Base-by-base conservation (phyloP, 2,888 invertebrate genomes). In the Polydrusus pterygomalis region DNA sequence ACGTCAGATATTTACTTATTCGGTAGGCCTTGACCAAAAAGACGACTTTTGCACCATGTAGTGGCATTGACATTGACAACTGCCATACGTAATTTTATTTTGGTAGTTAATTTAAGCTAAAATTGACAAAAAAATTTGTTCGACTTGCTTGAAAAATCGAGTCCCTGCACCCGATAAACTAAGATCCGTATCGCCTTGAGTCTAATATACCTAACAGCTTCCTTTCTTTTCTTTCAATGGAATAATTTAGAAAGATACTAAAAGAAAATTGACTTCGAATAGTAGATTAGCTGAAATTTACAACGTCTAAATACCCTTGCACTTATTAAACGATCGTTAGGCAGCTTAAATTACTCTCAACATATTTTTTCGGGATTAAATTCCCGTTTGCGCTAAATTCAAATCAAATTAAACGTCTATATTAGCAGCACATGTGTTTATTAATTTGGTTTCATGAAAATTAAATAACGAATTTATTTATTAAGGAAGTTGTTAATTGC, bases 251-350 rank as follows among this genome's bases (percentile, higher is more conserved):
- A 13, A n/a, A 11, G 43, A 43, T 43, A 43, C 43, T 43, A 43
- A 43, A 43, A 43, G 43, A 43, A n/a, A 43, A 43, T 43, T 43
- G 43, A 43, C 43, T 68, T 62, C 54, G 69, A 74, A 74, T 74
- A 74, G 74, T 69, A 74, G 74, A 74, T 74, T 74, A 74, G 74
- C 54, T n/a, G 63, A 69, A 74, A 74, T 74, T 74, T 74, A 74
- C 74, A 74, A 62, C 74, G 51, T 69, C 74, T 74, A 74, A 74
- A 68, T 74, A 69, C 43, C 43, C 43, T 43, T 43, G 43, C 43
- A 43, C 43, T 43, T 43, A 43, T 43, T 43, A 43, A 43, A 43
- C n/a, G 69, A 63, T 74, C 74, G 69, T 74, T 74, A 74, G 74
- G 38, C 54, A 43, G 60, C 68, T 45, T 74, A 69, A 74, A 74